Conservation (phyloP, 2,113 vertebrate species). For the Prietella phreatophila region DNA sequence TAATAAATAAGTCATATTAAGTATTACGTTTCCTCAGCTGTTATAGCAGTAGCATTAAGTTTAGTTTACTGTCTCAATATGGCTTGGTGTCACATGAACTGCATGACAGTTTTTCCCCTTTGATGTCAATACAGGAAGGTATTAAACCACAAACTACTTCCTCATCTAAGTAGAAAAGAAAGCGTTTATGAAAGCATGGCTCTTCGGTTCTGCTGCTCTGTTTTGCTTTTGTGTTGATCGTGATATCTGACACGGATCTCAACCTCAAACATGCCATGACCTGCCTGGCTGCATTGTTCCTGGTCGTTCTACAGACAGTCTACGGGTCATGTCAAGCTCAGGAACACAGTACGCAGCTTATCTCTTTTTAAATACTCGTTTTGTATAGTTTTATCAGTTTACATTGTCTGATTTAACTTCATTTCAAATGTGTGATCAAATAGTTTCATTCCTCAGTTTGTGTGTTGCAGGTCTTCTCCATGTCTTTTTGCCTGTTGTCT, state of each 20-base stretch:
- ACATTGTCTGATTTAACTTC: not conserved
- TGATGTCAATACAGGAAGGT: constrained; percentile 53
- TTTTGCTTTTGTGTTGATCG: not conserved
- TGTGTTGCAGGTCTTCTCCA: not conserved
- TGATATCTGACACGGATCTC: not conserved
- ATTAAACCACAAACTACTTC: constrained; percentile 38
- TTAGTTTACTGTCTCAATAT: not conserved
- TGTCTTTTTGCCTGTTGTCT: not conserved
- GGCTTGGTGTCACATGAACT: not conserved
- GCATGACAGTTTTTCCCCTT: constrained; percentile 14
- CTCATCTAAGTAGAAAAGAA: constrained; percentile 21
- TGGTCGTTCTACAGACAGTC: constrained; percentile 34
- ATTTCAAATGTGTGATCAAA: not conserved
- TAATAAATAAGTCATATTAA: not conserved
- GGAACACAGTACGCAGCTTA: constrained; percentile 35
- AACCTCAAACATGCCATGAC: constrained; percentile 46
- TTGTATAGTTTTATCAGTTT: not conserved
- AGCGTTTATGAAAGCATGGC: not conserved
- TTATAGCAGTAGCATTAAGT: not conserved
- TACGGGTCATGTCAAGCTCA: constrained; percentile 36
- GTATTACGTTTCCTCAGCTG: not conserved
- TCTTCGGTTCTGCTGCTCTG: not conserved
- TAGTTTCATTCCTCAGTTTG: not conserved
- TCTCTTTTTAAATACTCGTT: not conserved
- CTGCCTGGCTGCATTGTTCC: constrained; percentile 22